These are phyloP conservation scores for Steinernema khuongi DNA, from an alignment of 1,140 invertebrate species.

Conservation along the genomic window DNA sequence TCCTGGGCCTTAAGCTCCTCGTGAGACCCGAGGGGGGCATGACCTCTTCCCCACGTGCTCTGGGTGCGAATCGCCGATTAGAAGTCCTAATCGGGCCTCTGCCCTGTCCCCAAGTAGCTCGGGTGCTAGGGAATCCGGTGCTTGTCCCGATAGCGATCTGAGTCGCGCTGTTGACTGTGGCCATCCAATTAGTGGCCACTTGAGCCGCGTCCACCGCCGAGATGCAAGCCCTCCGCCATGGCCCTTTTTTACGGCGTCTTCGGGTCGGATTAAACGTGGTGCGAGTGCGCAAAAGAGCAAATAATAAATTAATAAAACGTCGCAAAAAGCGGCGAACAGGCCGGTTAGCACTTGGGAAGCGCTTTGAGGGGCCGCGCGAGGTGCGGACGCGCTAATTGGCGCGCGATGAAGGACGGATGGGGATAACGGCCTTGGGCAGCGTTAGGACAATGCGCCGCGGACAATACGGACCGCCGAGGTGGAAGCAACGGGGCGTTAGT, in stretches of 20 bases:
- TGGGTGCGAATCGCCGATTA: no score
- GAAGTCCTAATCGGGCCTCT: no score
- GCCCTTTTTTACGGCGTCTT: constrained; percentile 10
- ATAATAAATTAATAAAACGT: constrained; percentile 16
- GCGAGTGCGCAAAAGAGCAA: constrained; percentile 1
- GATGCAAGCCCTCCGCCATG: constrained; percentile 6
- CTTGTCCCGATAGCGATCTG: constrained; percentile 4
- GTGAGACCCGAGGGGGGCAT: no score
- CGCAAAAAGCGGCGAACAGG: constrained; percentile 8
- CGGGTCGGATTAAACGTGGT: not conserved
- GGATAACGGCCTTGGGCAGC: not conserved
- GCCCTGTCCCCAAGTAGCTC: no score
- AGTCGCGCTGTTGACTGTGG: constrained; percentile 1
- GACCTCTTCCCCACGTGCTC: no score
- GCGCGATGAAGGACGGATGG: not conserved
- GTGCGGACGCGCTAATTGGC: not conserved
- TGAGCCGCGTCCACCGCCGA: not conserved
- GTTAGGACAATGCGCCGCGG: not conserved
- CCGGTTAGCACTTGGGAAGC: not conserved
- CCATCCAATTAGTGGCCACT: constrained; percentile 7
- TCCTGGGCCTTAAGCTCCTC: no score
- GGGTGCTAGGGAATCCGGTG: no score
- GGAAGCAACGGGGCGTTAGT: not conserved
- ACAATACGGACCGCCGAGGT: not conserved
- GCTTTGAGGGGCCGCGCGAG: not conserved